Evolutionary conservation across 2,113 vertebrate genomes (phyloP).

Genomic region (Heterotilapia buettikoferi): DNA sequence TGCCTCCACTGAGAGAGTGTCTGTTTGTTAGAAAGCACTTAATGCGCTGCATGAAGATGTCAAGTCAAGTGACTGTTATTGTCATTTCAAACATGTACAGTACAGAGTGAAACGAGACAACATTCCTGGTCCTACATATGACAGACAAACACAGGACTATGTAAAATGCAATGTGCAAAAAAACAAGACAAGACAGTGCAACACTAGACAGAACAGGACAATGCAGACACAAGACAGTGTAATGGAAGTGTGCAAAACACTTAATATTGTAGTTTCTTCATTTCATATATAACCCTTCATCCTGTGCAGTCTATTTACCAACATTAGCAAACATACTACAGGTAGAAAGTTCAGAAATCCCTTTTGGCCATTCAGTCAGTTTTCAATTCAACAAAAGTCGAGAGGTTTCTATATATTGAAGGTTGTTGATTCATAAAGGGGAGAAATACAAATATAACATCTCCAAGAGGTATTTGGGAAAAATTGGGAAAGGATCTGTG

Average conservation of each 20-base stretch:
- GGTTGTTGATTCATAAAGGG: rapidly evolving
- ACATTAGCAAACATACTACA: background rate
- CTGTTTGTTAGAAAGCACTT: background rate
- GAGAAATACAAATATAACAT: background rate
- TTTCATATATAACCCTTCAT: rapidly evolving
- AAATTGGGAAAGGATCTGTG: background rate
- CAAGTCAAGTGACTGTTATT: background rate
- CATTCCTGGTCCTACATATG: background rate
- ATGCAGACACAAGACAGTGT: too few species aligned
- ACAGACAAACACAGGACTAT: background rate
- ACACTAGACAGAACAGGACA: too few species aligned
- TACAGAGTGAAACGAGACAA: rapidly evolving
- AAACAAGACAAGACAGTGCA: background rate
- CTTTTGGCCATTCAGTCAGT: background rate
- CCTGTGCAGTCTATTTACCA: background rate
- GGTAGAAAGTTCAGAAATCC: background rate
- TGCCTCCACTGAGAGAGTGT: background rate
- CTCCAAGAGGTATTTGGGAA: background rate
- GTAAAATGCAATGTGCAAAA: background rate
- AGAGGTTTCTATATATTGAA: background rate
- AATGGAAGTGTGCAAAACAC: background rate
- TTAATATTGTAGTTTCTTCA: rapidly evolving
- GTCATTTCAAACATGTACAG: background rate
- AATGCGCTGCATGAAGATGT: rapidly evolving
- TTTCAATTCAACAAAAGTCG: rapidly evolving